Evolutionary conservation across 2,888 invertebrate genomes (phyloP).

Genomic region (Ptilodon capucinus): DNA sequence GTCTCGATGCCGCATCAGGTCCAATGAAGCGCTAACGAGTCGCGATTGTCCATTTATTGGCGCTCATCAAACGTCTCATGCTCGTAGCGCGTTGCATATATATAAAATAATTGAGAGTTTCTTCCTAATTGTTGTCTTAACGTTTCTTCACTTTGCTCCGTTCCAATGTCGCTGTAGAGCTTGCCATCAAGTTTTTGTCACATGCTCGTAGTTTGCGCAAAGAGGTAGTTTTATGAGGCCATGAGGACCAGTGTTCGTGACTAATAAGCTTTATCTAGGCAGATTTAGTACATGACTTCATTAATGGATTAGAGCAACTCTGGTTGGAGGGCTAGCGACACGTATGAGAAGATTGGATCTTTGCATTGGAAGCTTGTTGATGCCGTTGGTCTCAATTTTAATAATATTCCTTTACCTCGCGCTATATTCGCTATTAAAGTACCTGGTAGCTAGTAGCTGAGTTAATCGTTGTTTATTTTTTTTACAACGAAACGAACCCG

Average conservation of each 20-base stretch:
- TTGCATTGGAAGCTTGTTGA: too few relatives aligned
- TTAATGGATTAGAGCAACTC: too few relatives aligned
- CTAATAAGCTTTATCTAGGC: not conserved
- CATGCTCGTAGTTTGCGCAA: not conserved
- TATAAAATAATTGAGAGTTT: constrained; percentile 20
- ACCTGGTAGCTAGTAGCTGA: too few relatives aligned
- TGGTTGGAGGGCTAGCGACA: not conserved
- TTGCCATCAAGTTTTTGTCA: not conserved
- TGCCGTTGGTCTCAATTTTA: too few relatives aligned
- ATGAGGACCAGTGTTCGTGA: not conserved
- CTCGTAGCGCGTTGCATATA: constrained; percentile 15
- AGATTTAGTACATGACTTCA: not conserved
- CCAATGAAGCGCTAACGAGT: constrained; percentile 29
- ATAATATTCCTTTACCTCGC: too few relatives aligned
- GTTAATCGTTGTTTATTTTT: too few relatives aligned
- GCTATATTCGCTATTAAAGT: too few relatives aligned
- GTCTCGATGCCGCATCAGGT: constrained; percentile 20
- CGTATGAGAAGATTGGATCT: too few relatives aligned
- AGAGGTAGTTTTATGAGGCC: not conserved
- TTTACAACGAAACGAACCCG: not conserved
- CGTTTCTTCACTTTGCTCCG: not conserved
- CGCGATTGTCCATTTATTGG: constrained; percentile 32
- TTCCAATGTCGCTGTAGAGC: not conserved
- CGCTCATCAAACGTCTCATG: constrained; percentile 20
- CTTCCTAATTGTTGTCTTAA: constrained; percentile 13